Evolutionary conservation across 2,797 vertebrate genomes (phyloP), one percentile per base, ranked within the genome.

Genomic region (Spinus pinus): DNA sequence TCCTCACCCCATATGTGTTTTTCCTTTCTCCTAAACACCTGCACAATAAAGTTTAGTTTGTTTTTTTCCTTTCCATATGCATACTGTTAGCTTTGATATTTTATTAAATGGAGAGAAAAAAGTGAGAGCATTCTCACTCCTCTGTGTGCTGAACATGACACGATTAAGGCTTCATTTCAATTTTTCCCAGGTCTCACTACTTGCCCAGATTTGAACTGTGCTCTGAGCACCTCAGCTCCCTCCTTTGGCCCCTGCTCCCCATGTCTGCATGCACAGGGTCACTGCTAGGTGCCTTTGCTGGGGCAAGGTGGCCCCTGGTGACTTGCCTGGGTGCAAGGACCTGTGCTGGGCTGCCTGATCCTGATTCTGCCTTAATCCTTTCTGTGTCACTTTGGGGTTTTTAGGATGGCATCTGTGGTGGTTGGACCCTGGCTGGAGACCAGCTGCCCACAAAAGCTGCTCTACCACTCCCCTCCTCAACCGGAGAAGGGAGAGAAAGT

Each of bases 111-210:
- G 18, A 70, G 25, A 62, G 37, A 72, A 81, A 88, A 60, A 67
- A 25, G 12, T 8, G 4, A n/a, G 12, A 1, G 0, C 3, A 42
- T 73, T 50, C 3, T 1, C 31, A 23, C 8, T 81, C 13, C 16
- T 66, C 13, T 64, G 15, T 20, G 20, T 17, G 37, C 23, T 64
- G 74, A 66, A 60, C 60, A 21, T 56, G 49, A 15, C 24, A 49
- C 0, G 1, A 47, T 27, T 41, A 57, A 46, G 23, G 10, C 11
- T 72, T 53, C 22, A 18, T 62, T 81, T 65, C 39, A 46, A 5
- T 49, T 33, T 50, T 60, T 62, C 17, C 24, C 0, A 2, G 20
- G 3, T 81, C 35, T 28, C 51, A 37, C 31, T 10, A 22, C 12
- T 44, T 72, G 22, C 28, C 23, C 56, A 67, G 53, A 27, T 6